Evolutionary conservation across 2,797 vertebrate genomes (phyloP).

Genomic region (Fratercula arctica): DNA sequence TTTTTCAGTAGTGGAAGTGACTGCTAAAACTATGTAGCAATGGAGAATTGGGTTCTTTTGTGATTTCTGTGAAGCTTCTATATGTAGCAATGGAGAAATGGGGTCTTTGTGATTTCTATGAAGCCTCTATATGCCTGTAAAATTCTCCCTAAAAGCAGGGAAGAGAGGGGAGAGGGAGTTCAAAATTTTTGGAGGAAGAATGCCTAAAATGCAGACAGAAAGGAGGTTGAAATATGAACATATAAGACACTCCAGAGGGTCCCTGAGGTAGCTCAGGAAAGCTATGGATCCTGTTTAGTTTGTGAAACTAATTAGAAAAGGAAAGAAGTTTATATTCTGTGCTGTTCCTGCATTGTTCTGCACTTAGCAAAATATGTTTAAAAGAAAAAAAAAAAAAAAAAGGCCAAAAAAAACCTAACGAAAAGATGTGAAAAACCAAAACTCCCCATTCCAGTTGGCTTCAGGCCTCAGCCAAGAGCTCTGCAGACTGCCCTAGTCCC

Average conservation of each 20-base stretch:
- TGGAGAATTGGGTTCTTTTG: neutral
- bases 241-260: slow-evolving; percentile 18
- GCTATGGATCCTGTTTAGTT: slow-evolving; percentile 37
- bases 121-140: neutral
- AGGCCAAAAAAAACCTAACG: neutral
- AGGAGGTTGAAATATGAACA: slow-evolving; percentile 34
- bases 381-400: neutral
- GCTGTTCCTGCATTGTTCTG: neutral
- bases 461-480: neutral
- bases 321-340: slow-evolving; percentile 32
- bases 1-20: neutral
- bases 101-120: neutral
- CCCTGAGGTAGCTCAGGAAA: slow-evolving; percentile 47
- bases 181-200: slow-evolving; percentile 14
- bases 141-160: neutral
- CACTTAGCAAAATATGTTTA: neutral
- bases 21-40: neutral
- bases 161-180: neutral
- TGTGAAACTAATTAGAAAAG: slow-evolving; percentile 24
- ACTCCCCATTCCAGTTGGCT: neutral
- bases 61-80: neutral
- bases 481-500: neutral
- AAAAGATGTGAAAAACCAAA: neutral
- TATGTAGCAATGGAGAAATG: neutral
- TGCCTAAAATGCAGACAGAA: slow-evolving; percentile 49